phyloP scores from a whole-genome alignment of 2,113 vertebrate species.

The Callionymus lyra region DNA sequence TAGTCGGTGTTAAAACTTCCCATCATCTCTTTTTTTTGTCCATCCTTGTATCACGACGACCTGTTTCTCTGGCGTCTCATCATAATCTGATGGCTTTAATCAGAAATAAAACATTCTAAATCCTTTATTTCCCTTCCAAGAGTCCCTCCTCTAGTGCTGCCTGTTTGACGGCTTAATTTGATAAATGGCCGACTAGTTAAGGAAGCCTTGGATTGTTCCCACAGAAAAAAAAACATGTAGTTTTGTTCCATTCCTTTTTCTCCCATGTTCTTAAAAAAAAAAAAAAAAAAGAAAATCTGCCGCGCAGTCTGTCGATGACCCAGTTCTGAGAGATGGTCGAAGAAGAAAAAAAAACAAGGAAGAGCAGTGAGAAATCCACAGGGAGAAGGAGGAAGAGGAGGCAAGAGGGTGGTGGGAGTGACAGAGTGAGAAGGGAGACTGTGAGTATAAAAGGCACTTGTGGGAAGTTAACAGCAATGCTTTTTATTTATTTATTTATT shows the following conservation, averaged over 20 bases:
- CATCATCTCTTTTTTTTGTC: too few species aligned
- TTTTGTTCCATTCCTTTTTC: slow-evolving; percentile 3
- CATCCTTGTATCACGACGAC: too few species aligned
- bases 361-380: slow-evolving; percentile 57
- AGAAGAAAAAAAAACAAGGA: slow-evolving; percentile 71
- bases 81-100: background rate
- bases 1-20: too few species aligned
- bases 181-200: slow-evolving; percentile 64
- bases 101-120: slow-evolving; percentile 32
- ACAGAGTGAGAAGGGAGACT: slow-evolving; percentile 36
- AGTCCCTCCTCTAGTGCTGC: too few species aligned
- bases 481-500: slow-evolving; percentile 36
- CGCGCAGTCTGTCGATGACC: slow-evolving; percentile 67
- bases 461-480: slow-evolving; percentile 49
- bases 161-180: slow-evolving; percentile 69
- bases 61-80: too few species aligned
- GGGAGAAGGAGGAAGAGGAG: slow-evolving; percentile 49
- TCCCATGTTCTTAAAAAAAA: slow-evolving; percentile 65
- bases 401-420: slow-evolving; percentile 30
- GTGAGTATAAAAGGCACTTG: slow-evolving; percentile 54
- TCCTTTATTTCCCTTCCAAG: too few species aligned
- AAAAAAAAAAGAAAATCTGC: slow-evolving; percentile 67
- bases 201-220: slow-evolving; percentile 59
- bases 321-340: slow-evolving; percentile 69
- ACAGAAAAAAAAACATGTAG: slow-evolving; percentile 37